Percentiles rank a stretch among this genome's conserved stretches.
These are phyloP conservation scores for Psittacula cyanocephala DNA, from an alignment of 2,113 vertebrate species.

Conservation along the genomic window DNA sequence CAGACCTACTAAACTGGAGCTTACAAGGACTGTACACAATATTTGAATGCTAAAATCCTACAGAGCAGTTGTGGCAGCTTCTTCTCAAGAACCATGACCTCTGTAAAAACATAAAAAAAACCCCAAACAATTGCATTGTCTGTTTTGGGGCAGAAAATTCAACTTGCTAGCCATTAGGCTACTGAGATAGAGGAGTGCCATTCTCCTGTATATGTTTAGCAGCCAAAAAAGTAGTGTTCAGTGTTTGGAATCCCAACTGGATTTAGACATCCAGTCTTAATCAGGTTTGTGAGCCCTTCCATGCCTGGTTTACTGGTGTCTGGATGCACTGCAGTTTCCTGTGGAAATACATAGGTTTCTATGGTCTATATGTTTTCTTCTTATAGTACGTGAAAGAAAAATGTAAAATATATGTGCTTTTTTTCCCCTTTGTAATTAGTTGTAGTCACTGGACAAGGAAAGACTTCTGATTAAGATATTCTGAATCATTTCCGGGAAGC, in stretches of 20 bases:
- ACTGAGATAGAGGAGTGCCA: neutral
- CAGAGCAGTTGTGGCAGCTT: neutral
- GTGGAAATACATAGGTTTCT: neutral
- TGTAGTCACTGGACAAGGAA: neutral
- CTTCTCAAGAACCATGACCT: neutral
- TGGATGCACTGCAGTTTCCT: neutral
- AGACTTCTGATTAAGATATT: neutral
- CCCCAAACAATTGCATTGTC: neutral
- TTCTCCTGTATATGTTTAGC: neutral
- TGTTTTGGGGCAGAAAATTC: neutral
- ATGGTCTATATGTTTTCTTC: neutral
- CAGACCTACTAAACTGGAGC: neutral
- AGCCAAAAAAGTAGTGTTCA: neutral
- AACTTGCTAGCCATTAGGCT: neutral
- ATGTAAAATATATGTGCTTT: fast-evolving
- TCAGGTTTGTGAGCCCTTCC: neutral
- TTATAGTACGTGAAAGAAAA: neutral
- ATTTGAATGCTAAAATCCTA: neutral
- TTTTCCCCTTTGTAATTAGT: neutral
- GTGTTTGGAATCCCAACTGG: neutral
- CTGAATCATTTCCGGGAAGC: neutral
- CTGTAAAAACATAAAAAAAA: neutral
- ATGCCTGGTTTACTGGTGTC: neutral
- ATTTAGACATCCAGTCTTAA: neutral
- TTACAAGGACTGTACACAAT: neutral